A percentile compares a stretch with the other conserved stretches of the same genome.
phyloP scores from a whole-genome alignment of 1,140 invertebrate genomes.

The Eumaeus atala region DNA sequence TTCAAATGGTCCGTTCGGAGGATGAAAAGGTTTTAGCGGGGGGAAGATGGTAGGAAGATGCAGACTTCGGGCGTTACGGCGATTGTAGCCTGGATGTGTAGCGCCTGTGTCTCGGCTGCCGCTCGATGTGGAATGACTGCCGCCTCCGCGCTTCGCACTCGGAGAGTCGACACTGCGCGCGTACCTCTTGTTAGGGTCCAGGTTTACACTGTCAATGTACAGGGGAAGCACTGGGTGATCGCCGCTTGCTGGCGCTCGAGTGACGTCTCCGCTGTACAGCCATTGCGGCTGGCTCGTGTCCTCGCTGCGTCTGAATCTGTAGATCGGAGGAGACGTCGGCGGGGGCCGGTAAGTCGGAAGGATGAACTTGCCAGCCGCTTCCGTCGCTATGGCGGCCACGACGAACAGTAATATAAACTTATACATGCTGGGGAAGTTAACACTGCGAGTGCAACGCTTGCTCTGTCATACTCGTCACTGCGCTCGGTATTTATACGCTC shows the following conservation, averaged over 20 bases:
- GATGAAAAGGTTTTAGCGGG: too few species aligned
- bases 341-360: slow-evolving; percentile 36
- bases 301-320: slow-evolving; percentile 27
- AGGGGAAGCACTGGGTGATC: slow-evolving; percentile 41
- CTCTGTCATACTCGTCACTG: neutral
- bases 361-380: slow-evolving; percentile 35
- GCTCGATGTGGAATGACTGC: slow-evolving; percentile 29
- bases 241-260: slow-evolving; percentile 32
- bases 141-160: slow-evolving; percentile 34
- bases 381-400: slow-evolving; percentile 13
- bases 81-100: slow-evolving; percentile 42
- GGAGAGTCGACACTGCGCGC: slow-evolving; percentile 31
- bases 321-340: slow-evolving; percentile 26
- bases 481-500: neutral
- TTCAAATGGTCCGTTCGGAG: too few species aligned
- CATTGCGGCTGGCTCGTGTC: slow-evolving; percentile 34
- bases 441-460: neutral
- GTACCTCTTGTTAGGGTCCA: slow-evolving; percentile 37
- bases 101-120: slow-evolving; percentile 33
- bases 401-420: neutral
- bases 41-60: too few species aligned
- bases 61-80: slow-evolving; percentile 35
- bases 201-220: slow-evolving; percentile 39
- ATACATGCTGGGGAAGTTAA: neutral
- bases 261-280: slow-evolving; percentile 39